Evolutionary conservation across 30 jellyfish, hydroid and myxozoan genomes (phyloP), one percentile per base, ranked within the genome.

Genomic region (Chrysaora quinquecirrha): DNA sequence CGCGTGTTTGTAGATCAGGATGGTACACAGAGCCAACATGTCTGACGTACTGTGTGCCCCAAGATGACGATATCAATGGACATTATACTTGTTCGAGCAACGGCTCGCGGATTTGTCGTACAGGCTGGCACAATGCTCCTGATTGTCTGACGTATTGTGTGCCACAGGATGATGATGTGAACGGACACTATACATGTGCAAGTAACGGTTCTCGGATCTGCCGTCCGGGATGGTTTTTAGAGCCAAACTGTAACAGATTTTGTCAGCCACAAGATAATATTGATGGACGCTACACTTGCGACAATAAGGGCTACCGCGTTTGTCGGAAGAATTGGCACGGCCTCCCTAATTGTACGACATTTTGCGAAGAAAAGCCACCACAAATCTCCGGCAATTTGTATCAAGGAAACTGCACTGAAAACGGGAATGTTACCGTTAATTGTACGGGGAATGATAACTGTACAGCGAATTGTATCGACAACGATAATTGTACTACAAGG

Each of bases 271-370:
- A 30, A 25, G 81, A 77, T 76, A 82, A 75, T 16, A 60, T 77
- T 19, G 46, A 49, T 43, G 96, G 91, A 25, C 87, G 67, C 73
- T 86, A 76, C 63, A 76, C 64, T 1, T 83, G 94, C 21, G 69
- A 71, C n/a, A 47, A 43, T 1, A 48, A 25, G 25, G 96, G 96
- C 22, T 27, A 65, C 0, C 76, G 28, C 4, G 48, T 66, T 4
- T 84, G 95, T 81, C 24, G 58, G n/a, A 46, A 63, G 33, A 62
- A 84, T 49, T 84, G 95, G 95, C 76, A 34, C 43, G 56, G 48
- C 20, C 48, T 23, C 20, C 88, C 87, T 2, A 84, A 84, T 65
- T 84, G 95, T 79, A 58, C 88, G 22, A 43, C 27, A 7, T 74
- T 20, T 23, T 73, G 85, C 49, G 58, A 73, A 27, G 49, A 70